Base-by-base conservation (phyloP, 2,113 vertebrate genomes). In the Periophthalmus modestus region DNA sequence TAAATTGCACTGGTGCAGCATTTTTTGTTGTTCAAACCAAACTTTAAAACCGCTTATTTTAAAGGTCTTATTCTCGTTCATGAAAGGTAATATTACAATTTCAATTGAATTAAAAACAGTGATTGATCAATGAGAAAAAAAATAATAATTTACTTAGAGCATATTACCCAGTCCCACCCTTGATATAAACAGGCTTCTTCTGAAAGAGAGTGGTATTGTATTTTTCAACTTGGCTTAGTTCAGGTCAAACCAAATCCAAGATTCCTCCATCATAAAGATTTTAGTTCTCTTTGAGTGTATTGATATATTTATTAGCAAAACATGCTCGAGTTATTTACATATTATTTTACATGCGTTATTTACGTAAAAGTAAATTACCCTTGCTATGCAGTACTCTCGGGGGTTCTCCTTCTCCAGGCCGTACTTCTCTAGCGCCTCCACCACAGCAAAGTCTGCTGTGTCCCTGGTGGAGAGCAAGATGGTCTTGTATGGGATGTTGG, bases 401-500 rank as follows among this genome's bases (percentile, higher is more conserved):
- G 98, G 96, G 72, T 95, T 97, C 89, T 99, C 97, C 82, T 96
- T 98, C 85, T 99, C 98, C 87, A 99, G 89, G 3, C 97, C 96
- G 0, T 99, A 99, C 81, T 99, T 99, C 89, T 99, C 98, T 82
- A 99, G 85, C n/a, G 97, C 96, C 85, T 98, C 98, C 5, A 94
- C 91, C 86, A 99, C 98, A 2, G 96, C 97, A 19, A 97, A 97
- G 89, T 98, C 97, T 0, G 97, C 95, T 9, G 95, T 95, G 88
- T 99, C 97, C 0, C 96, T 95, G 2, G 97, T 98, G 12, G 98
- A 99, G 65, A 99, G 93, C 76, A 98, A 93, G 93, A 99, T 98
- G 88, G 98, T 99, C 91, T 99, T 98, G 79, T 98, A 98, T 0
- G 98, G 97, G 85, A 98, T 98, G 91, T 99, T 98, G 82, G 98